Evolutionary conservation across 2,888 invertebrate species (phyloP), one percentile per base, ranked within the genome.

Genomic region (Anodontia alba): DNA sequence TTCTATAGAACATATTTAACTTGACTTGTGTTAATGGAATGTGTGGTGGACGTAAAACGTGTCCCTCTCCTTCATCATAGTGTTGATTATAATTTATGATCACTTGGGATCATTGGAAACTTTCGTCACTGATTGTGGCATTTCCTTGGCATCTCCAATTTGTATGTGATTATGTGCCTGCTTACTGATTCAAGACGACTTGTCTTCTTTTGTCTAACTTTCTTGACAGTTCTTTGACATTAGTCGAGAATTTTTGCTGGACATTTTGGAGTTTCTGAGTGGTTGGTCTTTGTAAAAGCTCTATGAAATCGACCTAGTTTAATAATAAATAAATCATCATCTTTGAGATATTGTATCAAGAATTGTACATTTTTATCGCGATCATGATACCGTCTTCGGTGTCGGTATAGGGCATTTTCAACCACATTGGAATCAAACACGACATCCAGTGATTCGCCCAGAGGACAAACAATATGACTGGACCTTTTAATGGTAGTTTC

Each of bases 331-430:
- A 66, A 26, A 23, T 75, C 51, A 1, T 71, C 66, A 0, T n/a
- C 42, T 23, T n/a, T 12, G 8, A 79, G 67, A 26, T 57, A 31
- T 10, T 20, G 0, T n/a, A 71, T 43, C 20, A 71, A 20, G 1
- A 29, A 8, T 31, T 29, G 15, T 7, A 80, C 70, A 70, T 73
- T 76, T 31, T 33, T 38, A 43, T 81, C 76, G 17, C 77, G 26
- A 33, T 76, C 76, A 8, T 66, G 38, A 36, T 10, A 20, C 17
- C 77, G 20, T 43, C 70, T 29, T 46, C 76, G 3, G 54, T 80
- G 76, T 5, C 80, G 49, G 38, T 81, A 76, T 8, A 81, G 17
- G 17, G 73, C 76, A 51, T 81, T 73, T 36, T 81, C 54, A 5
- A 81, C 23, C 1, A 81, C 62, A 15, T 51, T 62, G 26, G 62